Base-by-base conservation (phyloP, 2,113 vertebrate species). In the Agelaius phoeniceus region DNA sequence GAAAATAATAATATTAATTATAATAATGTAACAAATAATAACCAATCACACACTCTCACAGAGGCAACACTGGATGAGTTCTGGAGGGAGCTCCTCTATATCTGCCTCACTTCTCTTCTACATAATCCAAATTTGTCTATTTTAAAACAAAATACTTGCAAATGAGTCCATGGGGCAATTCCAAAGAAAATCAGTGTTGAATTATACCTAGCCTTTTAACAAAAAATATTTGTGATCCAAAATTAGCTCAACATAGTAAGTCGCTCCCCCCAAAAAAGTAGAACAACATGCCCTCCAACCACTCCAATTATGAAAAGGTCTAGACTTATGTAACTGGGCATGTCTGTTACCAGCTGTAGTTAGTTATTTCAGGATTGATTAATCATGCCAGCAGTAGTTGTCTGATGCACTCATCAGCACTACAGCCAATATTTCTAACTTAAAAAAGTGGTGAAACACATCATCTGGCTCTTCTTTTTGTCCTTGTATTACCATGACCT, bases 361-460 rank as follows among this genome's bases (percentile, higher is more conserved):
- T 77, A 7, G 18, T 84, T 94, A 80, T 87, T 93, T 94, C 94
- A 95, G 48, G 35, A 92, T 31, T 78, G 68, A 93, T 83, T 96
- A 88, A 94, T 90, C 79, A 81, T 14, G 73, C 57, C 48, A 68
- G 52, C 65, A 81, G 61, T 75, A 88, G 71, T 20, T 77, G 52
- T 41, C 43, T 71, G 39, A 89, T 71, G 72, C 30, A 48, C 51
- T 86, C 52, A 44, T 80, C 84, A 66, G 22, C 82, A 55, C 48
- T 37, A 65, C 11, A 52, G 30, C 63, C 54, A 39, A 11, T 27
- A 86, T 51, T 88, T 77, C 21, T 54, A 69, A 66, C 37, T 69
- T 73, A 0, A 21, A 37, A 78, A 78, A 78, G 59, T 16, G 4
- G 8, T 73, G n/a, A 62, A 90, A 79, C 51, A 37, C 12, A 59